Percentiles rank a stretch among this genome's conserved stretches.
phyloP scores from a whole-genome alignment of 2,113 vertebrate genomes.

The Tragelaphus buxtoni region DNA sequence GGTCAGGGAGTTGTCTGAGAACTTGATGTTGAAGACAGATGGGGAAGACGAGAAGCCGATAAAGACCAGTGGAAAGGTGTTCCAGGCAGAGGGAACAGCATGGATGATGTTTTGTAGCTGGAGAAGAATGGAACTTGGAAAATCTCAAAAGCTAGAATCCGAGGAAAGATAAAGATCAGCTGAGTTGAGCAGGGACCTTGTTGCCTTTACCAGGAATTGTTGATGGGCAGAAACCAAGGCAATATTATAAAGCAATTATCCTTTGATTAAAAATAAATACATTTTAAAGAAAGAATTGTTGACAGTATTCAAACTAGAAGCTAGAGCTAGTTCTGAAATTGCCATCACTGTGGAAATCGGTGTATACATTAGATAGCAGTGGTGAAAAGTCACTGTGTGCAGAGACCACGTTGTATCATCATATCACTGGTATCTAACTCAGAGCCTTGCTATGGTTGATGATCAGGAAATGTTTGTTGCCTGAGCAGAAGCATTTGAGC shows the following conservation, averaged over 20 bases:
- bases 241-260: neutral
- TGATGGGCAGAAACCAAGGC: neutral
- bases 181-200: neutral
- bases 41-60: neutral
- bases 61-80: neutral
- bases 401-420: neutral
- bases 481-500: neutral
- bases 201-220: neutral
- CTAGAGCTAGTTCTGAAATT: neutral
- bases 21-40: neutral
- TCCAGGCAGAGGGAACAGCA: neutral
- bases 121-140: neutral
- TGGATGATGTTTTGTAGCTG: neutral
- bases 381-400: neutral
- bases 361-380: neutral
- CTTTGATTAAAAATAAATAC: neutral
- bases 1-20: neutral
- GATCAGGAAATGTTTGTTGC: neutral
- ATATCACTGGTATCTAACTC: neutral
- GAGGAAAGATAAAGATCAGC: neutral
- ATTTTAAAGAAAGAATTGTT: neutral
- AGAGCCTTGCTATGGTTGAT: neutral
- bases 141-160: neutral
- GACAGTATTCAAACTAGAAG: neutral
- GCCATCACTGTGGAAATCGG: neutral